phyloP scores from a whole-genome alignment of 53 echinoderm and acorn worm species.

The Zoroaster sp. region DNA sequence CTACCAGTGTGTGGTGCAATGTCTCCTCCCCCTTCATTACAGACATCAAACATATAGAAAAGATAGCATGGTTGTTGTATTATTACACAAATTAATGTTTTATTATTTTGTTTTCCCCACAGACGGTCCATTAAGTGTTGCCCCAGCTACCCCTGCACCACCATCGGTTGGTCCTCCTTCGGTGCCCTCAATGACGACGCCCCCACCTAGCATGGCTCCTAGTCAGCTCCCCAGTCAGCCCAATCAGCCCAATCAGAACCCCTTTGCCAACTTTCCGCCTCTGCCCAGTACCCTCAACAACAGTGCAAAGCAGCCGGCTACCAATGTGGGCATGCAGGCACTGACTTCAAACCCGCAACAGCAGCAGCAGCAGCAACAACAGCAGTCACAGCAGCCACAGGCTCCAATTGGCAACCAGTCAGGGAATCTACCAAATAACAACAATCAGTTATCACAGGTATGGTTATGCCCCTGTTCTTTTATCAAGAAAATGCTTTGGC shows the following conservation, averaged over 20 bases:
- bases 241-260: slow-evolving; percentile 81
- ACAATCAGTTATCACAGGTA: not conserved
- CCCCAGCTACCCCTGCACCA: slow-evolving; percentile 41
- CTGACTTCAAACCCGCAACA: slow-evolving; percentile 13
- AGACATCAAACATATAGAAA: too few relatives aligned
- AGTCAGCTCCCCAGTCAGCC: slow-evolving; percentile 30
- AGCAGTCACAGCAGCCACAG: slow-evolving; percentile 27
- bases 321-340: slow-evolving; percentile 44
- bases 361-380: slow-evolving; percentile 21
- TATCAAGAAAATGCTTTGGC: too few relatives aligned
- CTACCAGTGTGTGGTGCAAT: too few relatives aligned
- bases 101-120: not conserved
- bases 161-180: slow-evolving; percentile 30
- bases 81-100: not conserved
- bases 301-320: slow-evolving; percentile 48
- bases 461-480: not conserved
- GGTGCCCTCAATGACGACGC: slow-evolving; percentile 10
- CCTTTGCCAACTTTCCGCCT: slow-evolving; percentile 90
- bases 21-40: too few relatives aligned
- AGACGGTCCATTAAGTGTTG: slow-evolving; percentile 61
- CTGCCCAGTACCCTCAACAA: slow-evolving; percentile 29
- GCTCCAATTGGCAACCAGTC: not conserved
- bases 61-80: too few relatives aligned
- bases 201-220: slow-evolving; percentile 26
- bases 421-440: not conserved